Evolutionary conservation across 2,888 invertebrate genomes (phyloP), one percentile per base, ranked within the genome.

Genomic region (Drosophila rubida): DNA sequence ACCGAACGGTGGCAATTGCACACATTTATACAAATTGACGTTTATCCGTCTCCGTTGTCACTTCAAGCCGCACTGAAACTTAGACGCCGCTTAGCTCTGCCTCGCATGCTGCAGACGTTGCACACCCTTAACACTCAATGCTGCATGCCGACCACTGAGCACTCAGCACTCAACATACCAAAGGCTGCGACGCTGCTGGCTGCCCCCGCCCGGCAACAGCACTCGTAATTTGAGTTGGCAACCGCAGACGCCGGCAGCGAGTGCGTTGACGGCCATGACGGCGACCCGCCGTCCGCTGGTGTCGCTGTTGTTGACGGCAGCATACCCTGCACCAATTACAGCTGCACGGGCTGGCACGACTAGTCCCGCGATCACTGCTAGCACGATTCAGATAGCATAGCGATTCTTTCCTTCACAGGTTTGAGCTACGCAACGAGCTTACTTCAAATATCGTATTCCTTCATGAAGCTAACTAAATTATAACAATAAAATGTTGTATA

Each of bases 1-100:
- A 49, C 53, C 51, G 62, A 63, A 58, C 83, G 55, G 85, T 63
- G 51, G 73, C 87, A 85, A 65, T 70, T 61, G 67, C 63, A 49
- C 63, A 69, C 74, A 70, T 76, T 85, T 71, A 69, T 68, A 86
- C 81, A 86, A 80, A 83, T 83, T 71, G 81, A 83, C 81, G 75
- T 80, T 74, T 79, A 65, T 51, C 69, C 70, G 66, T 65, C 80
- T 51, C 37, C 42, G 55, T 62, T 80, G 82, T 74, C 86, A 86
- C 80, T 70, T 70, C 55, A 51, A 73, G 62, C 53, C 53, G 25
- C 72, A 68, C 32, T 42, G 46, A 25, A 71, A 67, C 60, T 68
- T 59, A 50, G 64, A 51, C 66, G 65, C 50, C 41, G 48, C 37
- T 55, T n/a, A n/a, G 54, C 55, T 27, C 50, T 54, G 72, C n/a